phyloP scores from a whole-genome alignment of 2,113 vertebrate species.

The Cathartes aura region DNA sequence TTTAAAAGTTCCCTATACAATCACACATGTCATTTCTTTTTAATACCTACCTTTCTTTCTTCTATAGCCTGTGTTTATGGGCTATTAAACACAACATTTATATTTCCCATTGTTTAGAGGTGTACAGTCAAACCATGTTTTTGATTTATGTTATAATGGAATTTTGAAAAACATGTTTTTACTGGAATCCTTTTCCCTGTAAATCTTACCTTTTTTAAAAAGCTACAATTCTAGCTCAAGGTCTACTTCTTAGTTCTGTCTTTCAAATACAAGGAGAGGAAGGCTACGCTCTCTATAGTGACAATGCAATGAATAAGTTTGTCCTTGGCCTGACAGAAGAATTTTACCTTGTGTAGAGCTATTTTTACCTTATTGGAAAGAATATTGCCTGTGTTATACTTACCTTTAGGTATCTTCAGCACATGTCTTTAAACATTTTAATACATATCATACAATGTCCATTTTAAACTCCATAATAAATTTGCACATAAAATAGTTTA shows the following conservation, averaged over 20 bases:
- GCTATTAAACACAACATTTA: background rate
- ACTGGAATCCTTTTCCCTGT: background rate
- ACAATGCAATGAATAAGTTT: constrained; percentile 6
- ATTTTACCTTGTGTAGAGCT: background rate
- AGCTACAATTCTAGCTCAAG: background rate
- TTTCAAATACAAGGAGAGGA: background rate
- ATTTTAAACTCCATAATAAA: background rate
- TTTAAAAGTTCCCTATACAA: background rate
- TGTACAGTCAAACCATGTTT: background rate
- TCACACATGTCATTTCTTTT: background rate
- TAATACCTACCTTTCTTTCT: background rate
- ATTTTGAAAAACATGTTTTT: constrained; percentile 4
- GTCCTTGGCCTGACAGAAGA: constrained; percentile 31
- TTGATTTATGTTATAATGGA: constrained; percentile 2
- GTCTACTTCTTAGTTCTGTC: background rate
- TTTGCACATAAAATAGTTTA: background rate
- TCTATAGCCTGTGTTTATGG: background rate
- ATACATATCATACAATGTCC: background rate
- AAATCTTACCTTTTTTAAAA: background rate
- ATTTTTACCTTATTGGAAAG: constrained; percentile 13
- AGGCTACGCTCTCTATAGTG: background rate
- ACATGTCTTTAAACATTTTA: background rate
- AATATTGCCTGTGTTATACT: background rate
- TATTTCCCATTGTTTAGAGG: background rate
- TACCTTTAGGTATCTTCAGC: background rate